Conservation (phyloP, 92 coral and sea anemone species). For the Epizoanthus rinbou region DNA sequence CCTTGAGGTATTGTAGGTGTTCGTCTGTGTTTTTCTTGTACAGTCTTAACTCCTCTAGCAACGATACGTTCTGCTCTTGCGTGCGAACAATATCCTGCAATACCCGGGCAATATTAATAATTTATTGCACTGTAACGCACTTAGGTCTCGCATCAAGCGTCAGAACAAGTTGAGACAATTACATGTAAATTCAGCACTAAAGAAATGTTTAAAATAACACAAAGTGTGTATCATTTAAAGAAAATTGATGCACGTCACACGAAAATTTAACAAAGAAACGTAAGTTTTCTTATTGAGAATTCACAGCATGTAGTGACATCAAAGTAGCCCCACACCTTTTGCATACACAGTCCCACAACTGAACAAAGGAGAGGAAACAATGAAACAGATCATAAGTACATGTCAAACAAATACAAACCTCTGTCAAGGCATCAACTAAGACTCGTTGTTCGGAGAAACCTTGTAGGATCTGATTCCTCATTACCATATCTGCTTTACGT, state of each 20-base stretch:
- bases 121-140: too few species aligned
- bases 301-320: too few species aligned
- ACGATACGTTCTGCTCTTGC: constrained; percentile 79
- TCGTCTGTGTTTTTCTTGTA: constrained; percentile 77
- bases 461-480: constrained; percentile 80
- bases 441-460: constrained; percentile 92
- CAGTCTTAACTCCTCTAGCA: constrained; percentile 60
- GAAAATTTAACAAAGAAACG: too few species aligned
- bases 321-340: not conserved
- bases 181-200: too few species aligned
- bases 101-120: not conserved
- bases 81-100: constrained; percentile 78
- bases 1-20: constrained; percentile 83
- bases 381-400: not conserved
- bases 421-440: constrained; percentile 89
- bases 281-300: too few species aligned
- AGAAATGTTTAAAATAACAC: too few species aligned
- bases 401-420: constrained; percentile 61
- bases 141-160: too few species aligned
- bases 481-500: constrained; percentile 73
- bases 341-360: not conserved
- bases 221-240: too few species aligned
- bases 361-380: not conserved
- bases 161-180: too few species aligned
- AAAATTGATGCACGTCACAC: too few species aligned